phyloP scores from a whole-genome alignment of 2,888 invertebrate genomes.

The Meteorus cinctellus region DNA sequence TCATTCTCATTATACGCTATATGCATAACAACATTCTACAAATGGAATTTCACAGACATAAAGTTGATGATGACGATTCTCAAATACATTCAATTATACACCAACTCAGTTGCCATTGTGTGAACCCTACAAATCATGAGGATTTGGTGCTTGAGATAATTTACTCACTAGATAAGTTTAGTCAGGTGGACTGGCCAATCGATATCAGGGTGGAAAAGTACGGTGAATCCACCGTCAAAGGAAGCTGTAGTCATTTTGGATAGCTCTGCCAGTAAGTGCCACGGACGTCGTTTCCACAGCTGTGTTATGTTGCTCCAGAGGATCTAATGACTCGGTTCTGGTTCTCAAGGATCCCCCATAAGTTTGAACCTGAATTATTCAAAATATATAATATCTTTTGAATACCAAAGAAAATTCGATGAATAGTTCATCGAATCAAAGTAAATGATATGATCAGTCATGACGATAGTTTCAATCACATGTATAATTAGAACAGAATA shows the following conservation, averaged over 20 bases:
- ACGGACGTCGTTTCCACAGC: slow-evolving; percentile 63
- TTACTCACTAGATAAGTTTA: slow-evolving; percentile 50
- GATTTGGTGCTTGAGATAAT: neutral
- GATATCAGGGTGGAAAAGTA: slow-evolving; percentile 63
- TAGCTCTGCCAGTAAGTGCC: slow-evolving; percentile 74
- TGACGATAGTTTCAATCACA: too few relatives aligned
- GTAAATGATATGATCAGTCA: too few relatives aligned
- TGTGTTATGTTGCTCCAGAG: slow-evolving; percentile 75
- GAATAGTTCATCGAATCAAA: too few relatives aligned
- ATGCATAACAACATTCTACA: neutral
- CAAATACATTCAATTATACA: too few relatives aligned
- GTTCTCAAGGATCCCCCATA: slow-evolving; percentile 89
- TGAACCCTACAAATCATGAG: neutral
- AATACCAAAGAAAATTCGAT: neutral
- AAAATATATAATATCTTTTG: neutral
- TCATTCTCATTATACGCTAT: neutral
- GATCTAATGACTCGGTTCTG: slow-evolving; percentile 85
- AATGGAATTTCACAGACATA: neutral
- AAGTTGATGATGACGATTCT: too few relatives aligned
- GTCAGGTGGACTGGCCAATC: slow-evolving; percentile 64
- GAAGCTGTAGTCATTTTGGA: slow-evolving; percentile 80
- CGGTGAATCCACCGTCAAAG: slow-evolving; percentile 74
- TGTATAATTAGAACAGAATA: too few relatives aligned
- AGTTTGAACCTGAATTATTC: slow-evolving; percentile 78
- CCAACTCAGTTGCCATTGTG: neutral